phyloP scores from a whole-genome alignment of 2,113 vertebrate genomes.

The Tringa solitaria region DNA sequence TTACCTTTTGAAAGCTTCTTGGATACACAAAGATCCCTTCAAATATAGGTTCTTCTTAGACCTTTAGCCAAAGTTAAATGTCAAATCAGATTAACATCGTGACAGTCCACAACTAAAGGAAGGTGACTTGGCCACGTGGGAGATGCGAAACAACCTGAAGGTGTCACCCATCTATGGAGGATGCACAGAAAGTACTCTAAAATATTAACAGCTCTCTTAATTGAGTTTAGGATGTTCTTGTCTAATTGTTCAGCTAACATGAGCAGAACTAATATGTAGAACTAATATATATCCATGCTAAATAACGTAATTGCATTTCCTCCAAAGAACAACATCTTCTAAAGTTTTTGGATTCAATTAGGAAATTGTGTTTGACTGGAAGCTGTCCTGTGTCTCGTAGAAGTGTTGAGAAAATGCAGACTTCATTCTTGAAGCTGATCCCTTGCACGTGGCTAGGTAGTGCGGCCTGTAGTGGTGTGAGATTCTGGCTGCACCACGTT shows the following conservation, averaged over 20 bases:
- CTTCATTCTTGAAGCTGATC: background rate
- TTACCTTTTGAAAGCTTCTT: background rate
- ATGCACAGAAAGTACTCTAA: background rate
- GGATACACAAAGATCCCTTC: background rate
- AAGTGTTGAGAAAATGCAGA: background rate
- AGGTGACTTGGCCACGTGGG: background rate
- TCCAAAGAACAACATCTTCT: background rate
- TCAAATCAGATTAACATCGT: background rate
- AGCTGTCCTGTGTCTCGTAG: background rate
- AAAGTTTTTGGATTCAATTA: background rate
- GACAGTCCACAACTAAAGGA: background rate
- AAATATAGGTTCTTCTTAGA: background rate
- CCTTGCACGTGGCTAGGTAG: background rate
- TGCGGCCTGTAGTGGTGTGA: background rate
- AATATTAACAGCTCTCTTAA: background rate
- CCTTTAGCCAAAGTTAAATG: background rate
- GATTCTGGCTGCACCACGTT: background rate
- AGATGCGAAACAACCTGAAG: background rate
- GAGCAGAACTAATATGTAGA: background rate
- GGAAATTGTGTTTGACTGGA: background rate
- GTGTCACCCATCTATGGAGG: background rate
- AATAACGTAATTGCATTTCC: background rate
- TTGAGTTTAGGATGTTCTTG: background rate
- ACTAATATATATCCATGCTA: background rate
- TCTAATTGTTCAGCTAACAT: background rate